Base-by-base conservation (phyloP, 2,888 invertebrate genomes). In the Platynereis dumerilii region DNA sequence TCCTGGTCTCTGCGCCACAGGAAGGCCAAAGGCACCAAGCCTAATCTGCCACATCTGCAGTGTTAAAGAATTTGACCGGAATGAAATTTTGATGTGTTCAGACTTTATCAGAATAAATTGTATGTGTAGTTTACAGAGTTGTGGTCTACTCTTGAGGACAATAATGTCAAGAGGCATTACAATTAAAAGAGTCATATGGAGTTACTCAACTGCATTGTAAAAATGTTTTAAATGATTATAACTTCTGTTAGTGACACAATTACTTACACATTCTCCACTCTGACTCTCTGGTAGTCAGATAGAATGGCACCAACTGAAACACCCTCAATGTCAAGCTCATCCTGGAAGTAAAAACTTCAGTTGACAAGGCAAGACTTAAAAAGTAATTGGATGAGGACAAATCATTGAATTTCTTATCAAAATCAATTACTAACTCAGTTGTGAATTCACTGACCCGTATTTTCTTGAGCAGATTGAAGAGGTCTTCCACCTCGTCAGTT, bases 271-370 rank as follows among this genome's bases (percentile, higher is more conserved):
- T 95, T 94, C 88, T 97, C 96, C 72, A 97, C 96, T 79, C 99
- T 89, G 79, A 95, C 90, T 86, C 97, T 90, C 88, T 99, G 99
- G 87, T 99, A 99, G 86, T 96, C 95, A 67, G 98, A 98, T 76
- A 97, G 87, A 83, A 99, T 97, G 72, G 99, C 99, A 74, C 99
- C 99, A 73, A 94, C 94, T 68, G 97, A 92, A 54, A 99, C 96
- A 63, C 93, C 99, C 81, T 96, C 94, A 81, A 94, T 87, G 76
- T 89, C 62, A 48, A 69, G 58, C 26, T 77, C 75, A 29, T 72
- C 71, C 79, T 84, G 75, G 5, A 73, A 71, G 52, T 5, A 5
- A 48, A 48, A 5, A 48, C 17, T 10, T 5, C 3, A 48, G n/a
- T 20, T 20, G n/a, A n/a, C 17, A 48, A n/a, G n/a, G n/a, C n/a